Evolutionary conservation across 2,888 invertebrate genomes (phyloP), one percentile per base, ranked within the genome.

Genomic region (Sussaba pulchella): DNA sequence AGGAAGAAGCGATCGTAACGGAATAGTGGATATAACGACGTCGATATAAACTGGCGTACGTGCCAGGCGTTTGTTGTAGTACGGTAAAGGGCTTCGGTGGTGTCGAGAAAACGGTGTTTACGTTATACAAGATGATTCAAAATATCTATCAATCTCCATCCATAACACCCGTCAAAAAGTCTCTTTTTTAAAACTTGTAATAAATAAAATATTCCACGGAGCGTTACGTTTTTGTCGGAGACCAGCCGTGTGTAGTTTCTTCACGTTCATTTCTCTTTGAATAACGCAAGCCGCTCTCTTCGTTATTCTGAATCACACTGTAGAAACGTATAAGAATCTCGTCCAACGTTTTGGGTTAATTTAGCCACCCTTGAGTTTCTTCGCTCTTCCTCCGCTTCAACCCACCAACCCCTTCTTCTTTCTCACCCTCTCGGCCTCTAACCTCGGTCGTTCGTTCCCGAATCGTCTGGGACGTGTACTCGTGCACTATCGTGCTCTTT

Each of bases 331-430:
- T 57, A 19, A 45, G 45, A 47, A 54, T 64, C 39, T 26, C 64
- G 36, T 26, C 52, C 54, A 54, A 73, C 73, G 26, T 61, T 74
- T 66, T 41, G 57, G 74, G 74, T 66, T 74, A 74, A 74, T 74
- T 66, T 54, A 45, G 36, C 66, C 21, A 24, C 57, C 66, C 57
- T 66, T 36, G 41, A 14, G 39, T 73, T 31, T 52, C 50, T 39
- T 21, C 24, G 43, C 43, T 21, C 52, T 64, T 43, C 36, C 72
- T 41, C n/a, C n/a, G n/a, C n/a, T n/a, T n/a, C n/a, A n/a, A n/a
- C n/a, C n/a, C n/a, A n/a, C n/a, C n/a, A n/a, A n/a, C n/a, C n/a
- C n/a, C 26, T 17, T 41, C 41, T 21, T 43, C 26, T 17, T 12
- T 19, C 67, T 50, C 39, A n/a, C n/a, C 8, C 10, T 47, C 12